Conservation (phyloP, 1,140 invertebrate genomes). For the Euura saliciscinereae region DNA sequence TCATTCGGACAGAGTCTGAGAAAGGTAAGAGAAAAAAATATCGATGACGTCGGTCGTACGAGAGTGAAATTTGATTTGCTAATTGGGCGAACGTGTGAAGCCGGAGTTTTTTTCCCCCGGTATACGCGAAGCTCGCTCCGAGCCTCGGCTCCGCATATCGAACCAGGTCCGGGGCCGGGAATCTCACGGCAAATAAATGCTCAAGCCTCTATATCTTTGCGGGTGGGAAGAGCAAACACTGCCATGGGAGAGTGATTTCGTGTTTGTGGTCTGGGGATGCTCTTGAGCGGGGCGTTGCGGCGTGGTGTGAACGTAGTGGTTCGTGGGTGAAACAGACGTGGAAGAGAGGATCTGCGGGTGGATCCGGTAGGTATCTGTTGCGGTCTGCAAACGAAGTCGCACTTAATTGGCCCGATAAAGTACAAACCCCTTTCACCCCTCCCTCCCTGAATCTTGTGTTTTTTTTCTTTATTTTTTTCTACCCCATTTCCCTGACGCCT, state of each 20-base stretch:
- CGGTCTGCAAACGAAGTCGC: constrained; percentile 31
- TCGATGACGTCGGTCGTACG: no score
- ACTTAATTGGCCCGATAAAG: constrained; percentile 36
- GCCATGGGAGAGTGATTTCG: constrained; percentile 25
- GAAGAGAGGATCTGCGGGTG: constrained; percentile 8
- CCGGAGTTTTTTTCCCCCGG: background rate
- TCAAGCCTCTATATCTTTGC: constrained; percentile 16
- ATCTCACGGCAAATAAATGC: constrained; percentile 20
- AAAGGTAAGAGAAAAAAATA: no score
- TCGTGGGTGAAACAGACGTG: constrained; percentile 10
- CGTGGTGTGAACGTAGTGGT: constrained; percentile 3
- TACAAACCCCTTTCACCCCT: constrained; percentile 8
- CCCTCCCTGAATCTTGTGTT: background rate
- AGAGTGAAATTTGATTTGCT: background rate
- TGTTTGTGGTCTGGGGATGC: constrained; percentile 12
- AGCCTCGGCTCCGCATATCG: background rate
- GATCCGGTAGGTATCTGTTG: constrained; percentile 33
- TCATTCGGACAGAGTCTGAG: no score
- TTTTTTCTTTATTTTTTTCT: background rate
- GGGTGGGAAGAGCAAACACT: constrained; percentile 22
- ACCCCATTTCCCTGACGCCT: background rate
- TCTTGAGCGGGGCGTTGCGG: constrained; percentile 9
- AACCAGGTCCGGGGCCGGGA: background rate
- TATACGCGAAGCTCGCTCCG: background rate
- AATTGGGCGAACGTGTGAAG: background rate